Conservation (phyloP, 2,797 vertebrate genomes). For the Sebastes melanostomus region DNA sequence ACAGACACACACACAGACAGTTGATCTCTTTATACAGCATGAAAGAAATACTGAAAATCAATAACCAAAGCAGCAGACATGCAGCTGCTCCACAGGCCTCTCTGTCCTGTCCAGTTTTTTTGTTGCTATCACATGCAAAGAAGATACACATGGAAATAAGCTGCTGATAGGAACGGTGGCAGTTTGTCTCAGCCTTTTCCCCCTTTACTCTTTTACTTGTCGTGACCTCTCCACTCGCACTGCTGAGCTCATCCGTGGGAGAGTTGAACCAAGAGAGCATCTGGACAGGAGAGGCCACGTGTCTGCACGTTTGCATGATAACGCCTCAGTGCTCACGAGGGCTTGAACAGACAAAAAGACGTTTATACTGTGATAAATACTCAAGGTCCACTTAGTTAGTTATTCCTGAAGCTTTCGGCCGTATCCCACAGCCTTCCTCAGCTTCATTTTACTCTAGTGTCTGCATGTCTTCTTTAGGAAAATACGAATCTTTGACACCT, state of each 20-base stretch:
- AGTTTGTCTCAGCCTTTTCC: constrained; percentile 35
- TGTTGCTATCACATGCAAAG: constrained; percentile 22
- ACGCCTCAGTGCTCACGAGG: background rate
- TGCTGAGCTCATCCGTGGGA: constrained; percentile 64
- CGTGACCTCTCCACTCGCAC: background rate
- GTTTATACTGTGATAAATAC: background rate
- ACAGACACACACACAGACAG: background rate
- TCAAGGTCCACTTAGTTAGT: background rate
- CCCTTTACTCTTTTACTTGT: background rate
- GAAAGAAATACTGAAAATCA: background rate
- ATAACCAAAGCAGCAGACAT: background rate
- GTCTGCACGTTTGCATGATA: background rate
- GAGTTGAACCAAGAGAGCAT: constrained; percentile 51
- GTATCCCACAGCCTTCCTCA: background rate
- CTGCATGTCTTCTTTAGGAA: background rate
- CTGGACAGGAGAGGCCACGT: constrained; percentile 55
- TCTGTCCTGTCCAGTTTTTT: background rate
- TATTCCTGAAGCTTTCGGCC: background rate
- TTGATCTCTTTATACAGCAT: background rate
- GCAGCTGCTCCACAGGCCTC: background rate
- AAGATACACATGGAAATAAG: constrained; percentile 64
- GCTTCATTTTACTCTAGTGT: background rate
- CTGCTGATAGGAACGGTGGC: constrained; percentile 55
- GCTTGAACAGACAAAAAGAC: background rate
- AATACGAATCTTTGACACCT: background rate